Conservation (phyloP, 1,140 invertebrate genomes). For the Heliconius hermathena region DNA sequence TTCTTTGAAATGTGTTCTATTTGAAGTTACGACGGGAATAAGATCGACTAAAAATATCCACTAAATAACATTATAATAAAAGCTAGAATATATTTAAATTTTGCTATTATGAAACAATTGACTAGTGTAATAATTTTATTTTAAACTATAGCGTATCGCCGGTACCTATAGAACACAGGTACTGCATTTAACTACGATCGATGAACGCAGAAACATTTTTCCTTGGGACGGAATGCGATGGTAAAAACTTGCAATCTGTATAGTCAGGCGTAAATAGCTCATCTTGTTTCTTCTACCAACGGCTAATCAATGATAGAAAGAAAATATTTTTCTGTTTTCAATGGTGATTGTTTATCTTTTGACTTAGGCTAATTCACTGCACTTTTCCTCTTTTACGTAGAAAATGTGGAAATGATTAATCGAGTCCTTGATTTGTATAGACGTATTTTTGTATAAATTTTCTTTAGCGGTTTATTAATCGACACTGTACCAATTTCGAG, state of each 20-base stretch:
- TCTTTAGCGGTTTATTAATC: too few species aligned
- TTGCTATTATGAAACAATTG: not conserved
- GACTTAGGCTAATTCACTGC: not conserved
- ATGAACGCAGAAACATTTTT: not conserved
- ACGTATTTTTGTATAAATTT: too few species aligned
- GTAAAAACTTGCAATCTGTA: not conserved
- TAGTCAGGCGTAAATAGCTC: not conserved
- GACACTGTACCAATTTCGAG: too few species aligned
- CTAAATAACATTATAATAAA: too few species aligned
- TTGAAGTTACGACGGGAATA: too few species aligned
- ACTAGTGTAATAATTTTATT: not conserved
- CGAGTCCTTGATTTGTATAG: too few species aligned
- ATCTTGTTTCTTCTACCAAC: not conserved
- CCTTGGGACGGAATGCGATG: not conserved
- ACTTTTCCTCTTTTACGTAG: not conserved
- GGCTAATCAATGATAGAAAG: not conserved
- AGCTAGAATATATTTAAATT: too few species aligned
- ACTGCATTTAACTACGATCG: too few species aligned
- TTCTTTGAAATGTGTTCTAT: too few species aligned
- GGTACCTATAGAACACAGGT: not conserved
- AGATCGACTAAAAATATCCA: too few species aligned
- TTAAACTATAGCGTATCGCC: not conserved
- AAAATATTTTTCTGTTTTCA: not conserved
- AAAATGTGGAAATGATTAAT: too few species aligned
- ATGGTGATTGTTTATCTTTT: not conserved